Percentiles rank a stretch among this genome's conserved stretches.
Conservation (phyloP, 2,797 vertebrate genomes). For the Liparis tanakae region DNA sequence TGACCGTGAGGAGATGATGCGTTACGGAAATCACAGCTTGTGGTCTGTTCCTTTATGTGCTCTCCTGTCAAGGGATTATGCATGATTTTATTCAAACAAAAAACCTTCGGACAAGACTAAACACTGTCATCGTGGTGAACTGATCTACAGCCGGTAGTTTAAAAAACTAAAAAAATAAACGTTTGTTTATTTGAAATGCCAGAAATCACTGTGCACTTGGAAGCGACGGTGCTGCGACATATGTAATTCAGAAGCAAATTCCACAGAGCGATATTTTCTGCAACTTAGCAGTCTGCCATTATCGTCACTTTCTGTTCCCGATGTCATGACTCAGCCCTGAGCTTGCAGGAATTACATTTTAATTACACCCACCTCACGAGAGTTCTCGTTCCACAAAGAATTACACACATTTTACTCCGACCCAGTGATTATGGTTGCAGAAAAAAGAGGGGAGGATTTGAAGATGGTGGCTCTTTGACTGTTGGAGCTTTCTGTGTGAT, state of each 20-base stretch:
- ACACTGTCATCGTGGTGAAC: conserved; percentile 36
- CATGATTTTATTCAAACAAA: conserved; percentile 34
- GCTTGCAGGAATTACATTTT: conserved; percentile 69
- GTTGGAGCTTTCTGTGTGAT: conserved; percentile 64
- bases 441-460: conserved; percentile 60
- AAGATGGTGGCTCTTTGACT: conserved; percentile 45
- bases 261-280: conserved; percentile 56
- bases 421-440: conserved; percentile 59
- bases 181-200: conserved; percentile 70
- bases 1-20: conserved; percentile 22
- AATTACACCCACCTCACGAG: conserved; percentile 79
- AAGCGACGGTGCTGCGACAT: conserved; percentile 42
- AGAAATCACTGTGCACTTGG: conserved; percentile 65
- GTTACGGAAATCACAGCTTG: conserved; percentile 30
- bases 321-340: conserved; percentile 76
- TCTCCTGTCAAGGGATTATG: conserved; percentile 39
- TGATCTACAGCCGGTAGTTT: conserved; percentile 44
- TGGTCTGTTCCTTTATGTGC: conserved; percentile 37
- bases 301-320: conserved; percentile 64
- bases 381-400: conserved; percentile 56
- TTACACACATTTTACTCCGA: conserved; percentile 59
- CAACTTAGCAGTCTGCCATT: conserved; percentile 63
- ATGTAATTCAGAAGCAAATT: conserved; percentile 68
- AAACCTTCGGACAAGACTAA: conserved; percentile 26
- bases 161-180: conserved; percentile 17